A percentile compares a stretch with the other conserved stretches of the same genome.
These are phyloP conservation scores for Tortricodes alternella DNA, from an alignment of 2,888 invertebrate species.

Conservation along the genomic window DNA sequence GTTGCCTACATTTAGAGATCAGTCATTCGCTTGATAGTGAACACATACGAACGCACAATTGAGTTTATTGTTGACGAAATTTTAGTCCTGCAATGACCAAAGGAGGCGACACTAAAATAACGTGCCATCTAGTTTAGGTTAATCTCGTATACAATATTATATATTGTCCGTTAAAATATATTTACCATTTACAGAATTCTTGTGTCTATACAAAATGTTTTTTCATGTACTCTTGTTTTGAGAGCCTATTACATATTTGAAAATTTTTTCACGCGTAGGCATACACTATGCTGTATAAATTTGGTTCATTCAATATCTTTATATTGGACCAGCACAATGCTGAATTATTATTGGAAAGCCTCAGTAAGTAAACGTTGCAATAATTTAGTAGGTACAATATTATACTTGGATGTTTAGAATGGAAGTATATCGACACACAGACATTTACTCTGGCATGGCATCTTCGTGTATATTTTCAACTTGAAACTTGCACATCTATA, in stretches of 20 bases:
- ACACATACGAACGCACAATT: constrained; percentile 77
- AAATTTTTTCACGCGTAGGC: constrained; percentile 61
- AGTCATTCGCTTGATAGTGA: constrained; percentile 54
- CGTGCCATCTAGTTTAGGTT: constrained; percentile 84
- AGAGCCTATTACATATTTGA: constrained; percentile 81
- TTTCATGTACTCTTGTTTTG: constrained; percentile 83
- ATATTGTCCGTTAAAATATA: constrained; percentile 84
- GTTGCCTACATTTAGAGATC: constrained; percentile 43
- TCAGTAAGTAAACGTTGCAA: constrained; percentile 62
- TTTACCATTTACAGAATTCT: constrained; percentile 84
- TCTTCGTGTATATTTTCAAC: constrained; percentile 59
- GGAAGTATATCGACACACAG: constrained; percentile 46
- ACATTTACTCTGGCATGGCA: constrained; percentile 71
- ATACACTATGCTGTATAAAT: constrained; percentile 48
- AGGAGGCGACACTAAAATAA: constrained; percentile 80
- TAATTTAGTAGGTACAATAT: constrained; percentile 65
- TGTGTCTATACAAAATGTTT: constrained; percentile 83
- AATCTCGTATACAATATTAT: constrained; percentile 83
- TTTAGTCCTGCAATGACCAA: constrained; percentile 69
- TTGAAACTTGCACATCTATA: constrained; percentile 28
- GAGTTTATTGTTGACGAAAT: constrained; percentile 64
- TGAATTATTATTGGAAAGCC: constrained; percentile 53
- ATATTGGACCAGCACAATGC: constrained; percentile 30
- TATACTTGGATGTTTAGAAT: constrained; percentile 58
- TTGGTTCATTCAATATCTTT: constrained; percentile 45